These are phyloP conservation scores for Heterocephalus glaber DNA, from an alignment of 2,113 vertebrate genomes.

Conservation along the genomic window DNA sequence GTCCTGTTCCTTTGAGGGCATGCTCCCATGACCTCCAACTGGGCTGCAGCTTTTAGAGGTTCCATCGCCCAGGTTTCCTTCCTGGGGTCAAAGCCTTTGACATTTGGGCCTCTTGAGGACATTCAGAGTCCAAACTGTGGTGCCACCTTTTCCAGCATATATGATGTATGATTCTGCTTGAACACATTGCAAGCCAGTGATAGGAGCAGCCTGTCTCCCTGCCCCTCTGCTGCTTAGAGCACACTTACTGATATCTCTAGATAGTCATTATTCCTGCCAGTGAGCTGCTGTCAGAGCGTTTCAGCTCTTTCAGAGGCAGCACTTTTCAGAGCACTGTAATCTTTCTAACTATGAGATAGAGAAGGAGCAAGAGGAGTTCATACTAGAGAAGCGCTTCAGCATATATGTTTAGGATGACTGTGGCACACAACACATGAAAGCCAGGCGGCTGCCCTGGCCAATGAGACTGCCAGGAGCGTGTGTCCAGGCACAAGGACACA, in stretches of 20 bases:
- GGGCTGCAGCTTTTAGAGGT: neutral
- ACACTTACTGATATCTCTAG: neutral
- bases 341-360: neutral
- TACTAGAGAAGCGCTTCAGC: neutral
- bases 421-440: fast-evolving
- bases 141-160: neutral
- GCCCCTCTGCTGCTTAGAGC: neutral
- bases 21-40: neutral
- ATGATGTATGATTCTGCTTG: neutral
- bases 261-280: neutral
- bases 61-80: neutral
- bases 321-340: neutral
- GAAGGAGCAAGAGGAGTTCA: neutral
- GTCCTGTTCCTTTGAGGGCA: too few species aligned
- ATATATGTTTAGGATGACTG: neutral
- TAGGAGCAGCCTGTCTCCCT: neutral
- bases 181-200: neutral
- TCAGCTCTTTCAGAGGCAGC: neutral
- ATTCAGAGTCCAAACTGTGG: neutral
- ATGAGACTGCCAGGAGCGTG: fast-evolving
- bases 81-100: neutral
- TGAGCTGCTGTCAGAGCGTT: neutral
- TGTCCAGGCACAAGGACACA: too few species aligned
- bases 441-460: fast-evolving
- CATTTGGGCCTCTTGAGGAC: too few species aligned